These are phyloP conservation scores for Microtus oregoni DNA, from an alignment of 2,113 vertebrate species.

Conservation along the genomic window DNA sequence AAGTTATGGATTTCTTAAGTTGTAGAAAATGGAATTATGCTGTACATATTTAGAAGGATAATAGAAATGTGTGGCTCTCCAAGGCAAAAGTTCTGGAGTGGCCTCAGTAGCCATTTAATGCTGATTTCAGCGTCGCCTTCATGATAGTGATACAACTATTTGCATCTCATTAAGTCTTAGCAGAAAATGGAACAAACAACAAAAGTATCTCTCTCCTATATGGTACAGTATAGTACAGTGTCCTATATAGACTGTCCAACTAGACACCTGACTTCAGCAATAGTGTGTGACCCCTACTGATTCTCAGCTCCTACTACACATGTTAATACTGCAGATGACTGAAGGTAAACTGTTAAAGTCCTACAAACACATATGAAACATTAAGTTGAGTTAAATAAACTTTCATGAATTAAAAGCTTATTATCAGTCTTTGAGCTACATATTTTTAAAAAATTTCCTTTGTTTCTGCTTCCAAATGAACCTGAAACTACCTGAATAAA, in stretches of 20 bases:
- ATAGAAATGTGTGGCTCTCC: not conserved
- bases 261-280: not conserved
- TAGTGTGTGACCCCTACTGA: not conserved
- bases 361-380: not conserved
- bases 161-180: not conserved
- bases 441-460: not conserved
- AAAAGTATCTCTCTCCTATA: not conserved
- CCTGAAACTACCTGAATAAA: not conserved
- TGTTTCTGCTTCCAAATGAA: not conserved
- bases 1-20: slow-evolving; percentile 5
- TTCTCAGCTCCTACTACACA: not conserved
- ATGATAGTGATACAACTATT: not conserved
- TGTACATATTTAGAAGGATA: not conserved
- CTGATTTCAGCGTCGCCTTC: not conserved
- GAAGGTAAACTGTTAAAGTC: not conserved
- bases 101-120: not conserved
- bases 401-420: not conserved
- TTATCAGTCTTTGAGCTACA: not conserved
- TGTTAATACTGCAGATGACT: not conserved
- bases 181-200: not conserved
- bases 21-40: slow-evolving; percentile 40
- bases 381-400: not conserved
- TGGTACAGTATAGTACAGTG: too few relatives aligned
- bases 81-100: slow-evolving; percentile 3
- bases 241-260: not conserved